These are phyloP conservation scores for Drosophila baimaii DNA, from an alignment of 1,140 invertebrate species.

Conservation along the genomic window DNA sequence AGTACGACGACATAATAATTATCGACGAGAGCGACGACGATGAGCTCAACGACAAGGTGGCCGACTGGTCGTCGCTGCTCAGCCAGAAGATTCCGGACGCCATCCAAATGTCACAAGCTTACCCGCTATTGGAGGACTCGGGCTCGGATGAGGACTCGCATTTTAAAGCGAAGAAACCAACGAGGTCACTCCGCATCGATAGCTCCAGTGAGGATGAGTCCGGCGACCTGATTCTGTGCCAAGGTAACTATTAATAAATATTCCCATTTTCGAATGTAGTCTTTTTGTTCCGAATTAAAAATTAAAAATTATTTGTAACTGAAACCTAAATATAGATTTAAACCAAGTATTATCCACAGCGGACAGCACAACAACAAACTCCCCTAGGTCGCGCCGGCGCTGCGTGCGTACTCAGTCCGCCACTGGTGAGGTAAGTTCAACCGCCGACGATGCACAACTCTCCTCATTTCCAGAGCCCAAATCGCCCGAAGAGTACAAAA, in stretches of 20 bases:
- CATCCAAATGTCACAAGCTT: constrained; percentile 49
- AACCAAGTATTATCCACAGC: neutral
- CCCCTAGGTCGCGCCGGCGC: neutral
- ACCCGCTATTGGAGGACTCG: constrained; percentile 27
- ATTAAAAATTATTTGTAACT: neutral
- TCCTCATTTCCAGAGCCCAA: neutral
- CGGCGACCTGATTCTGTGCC: neutral
- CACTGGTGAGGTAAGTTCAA: too few species aligned
- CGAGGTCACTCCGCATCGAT: constrained; percentile 26
- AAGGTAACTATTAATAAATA: constrained; percentile 1
- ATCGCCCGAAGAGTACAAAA: too few species aligned
- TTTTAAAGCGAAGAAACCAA: neutral
- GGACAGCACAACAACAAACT: neutral
- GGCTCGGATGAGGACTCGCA: constrained; percentile 3
- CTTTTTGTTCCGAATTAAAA: too few species aligned
- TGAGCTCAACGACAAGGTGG: constrained; percentile 62
- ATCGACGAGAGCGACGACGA: constrained; percentile 59
- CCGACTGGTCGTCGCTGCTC: constrained; percentile 71
- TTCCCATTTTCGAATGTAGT: too few species aligned
- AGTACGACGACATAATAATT: constrained; percentile 46
- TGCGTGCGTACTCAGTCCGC: neutral
- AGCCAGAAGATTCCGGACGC: constrained; percentile 46
- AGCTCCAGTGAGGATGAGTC: constrained; percentile 32
- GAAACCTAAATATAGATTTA: neutral
- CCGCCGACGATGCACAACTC: neutral